Evolutionary conservation across 1,140 invertebrate species (phyloP), one percentile per base, ranked within the genome.

Genomic region (Maconellicoccus hirsutus): DNA sequence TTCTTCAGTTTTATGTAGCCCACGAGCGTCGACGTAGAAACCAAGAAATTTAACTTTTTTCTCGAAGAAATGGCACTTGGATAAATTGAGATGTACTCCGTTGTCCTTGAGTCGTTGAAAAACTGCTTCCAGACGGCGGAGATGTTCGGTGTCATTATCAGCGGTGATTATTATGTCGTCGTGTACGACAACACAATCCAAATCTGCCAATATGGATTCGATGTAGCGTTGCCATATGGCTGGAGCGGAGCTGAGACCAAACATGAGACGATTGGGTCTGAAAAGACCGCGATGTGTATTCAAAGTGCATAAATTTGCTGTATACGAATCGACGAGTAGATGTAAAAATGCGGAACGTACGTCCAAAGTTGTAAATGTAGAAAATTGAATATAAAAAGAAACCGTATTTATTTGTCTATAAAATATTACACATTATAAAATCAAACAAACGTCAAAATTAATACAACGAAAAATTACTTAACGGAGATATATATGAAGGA

Each of bases 181-280:
- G 22, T 26, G 27, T n/a, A 69, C 23, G 25, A 74, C 72, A n/a
- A 73, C 75, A 23, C 72, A 74, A 33, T 74, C 74, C 2, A 79
- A 52, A 23, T 73, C 73, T 33, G n/a, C 38, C 7, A 83, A 69
- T 7, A 79, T 73, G 70, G 76, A 73, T 27, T 82, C 80, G 26
- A 84, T 81, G 14, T 78, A 75, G 69, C 77, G 42, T 74, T 84
- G 82, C 74, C 52, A 73, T 52, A 70, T 78, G 76, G 77, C 16
- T 76, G 78, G 22, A 74, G 74, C 16, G 73, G 73, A 27, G 70
- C 25, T 27, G 79, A 72, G 3, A 77, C 78, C 71, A 4, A 70
- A 63, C 76, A 78, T 16, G 82, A 69, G 59, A 78, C 70, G 70
- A 78, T 79, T 73, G 73, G 78, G 78, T 71, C 79, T 78, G 70